These are phyloP conservation scores for Lysiphlebus fabarum DNA, from an alignment of 1,140 invertebrate genomes.

Conservation along the genomic window DNA sequence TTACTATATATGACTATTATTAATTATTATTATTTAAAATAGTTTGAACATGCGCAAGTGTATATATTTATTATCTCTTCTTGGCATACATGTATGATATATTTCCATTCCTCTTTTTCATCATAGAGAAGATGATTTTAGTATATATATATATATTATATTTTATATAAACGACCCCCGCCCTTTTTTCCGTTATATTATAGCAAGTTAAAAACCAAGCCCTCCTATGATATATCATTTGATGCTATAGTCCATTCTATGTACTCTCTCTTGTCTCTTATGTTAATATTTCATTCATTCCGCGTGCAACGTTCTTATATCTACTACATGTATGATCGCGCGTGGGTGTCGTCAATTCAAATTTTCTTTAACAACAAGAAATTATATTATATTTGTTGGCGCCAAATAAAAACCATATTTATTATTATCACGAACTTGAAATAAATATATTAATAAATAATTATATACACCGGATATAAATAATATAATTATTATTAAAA, in stretches of 20 bases:
- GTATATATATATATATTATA: too few relatives aligned
- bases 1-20: too few relatives aligned
- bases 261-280: background rate
- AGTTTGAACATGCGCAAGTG: too few relatives aligned
- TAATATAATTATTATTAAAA: too few relatives aligned
- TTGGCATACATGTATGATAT: slow-evolving; percentile 4
- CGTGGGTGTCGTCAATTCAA: slow-evolving; percentile 5
- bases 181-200: slow-evolving; percentile 4
- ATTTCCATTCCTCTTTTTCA: too few relatives aligned
- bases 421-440: too few relatives aligned
- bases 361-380: background rate
- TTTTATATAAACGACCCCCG: background rate
- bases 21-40: too few relatives aligned
- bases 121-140: too few relatives aligned
- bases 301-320: slow-evolving; percentile 19
- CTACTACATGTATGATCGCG: slow-evolving; percentile 5
- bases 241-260: too few relatives aligned
- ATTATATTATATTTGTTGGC: background rate
- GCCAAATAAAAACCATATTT: background rate
- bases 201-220: too few relatives aligned
- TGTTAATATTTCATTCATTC: slow-evolving; percentile 18
- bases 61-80: too few relatives aligned
- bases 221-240: too few relatives aligned
- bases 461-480: background rate
- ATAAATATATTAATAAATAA: slow-evolving; percentile 1